phyloP scores from a whole-genome alignment of 2,888 invertebrate species.

The Agriotes lineatus region DNA sequence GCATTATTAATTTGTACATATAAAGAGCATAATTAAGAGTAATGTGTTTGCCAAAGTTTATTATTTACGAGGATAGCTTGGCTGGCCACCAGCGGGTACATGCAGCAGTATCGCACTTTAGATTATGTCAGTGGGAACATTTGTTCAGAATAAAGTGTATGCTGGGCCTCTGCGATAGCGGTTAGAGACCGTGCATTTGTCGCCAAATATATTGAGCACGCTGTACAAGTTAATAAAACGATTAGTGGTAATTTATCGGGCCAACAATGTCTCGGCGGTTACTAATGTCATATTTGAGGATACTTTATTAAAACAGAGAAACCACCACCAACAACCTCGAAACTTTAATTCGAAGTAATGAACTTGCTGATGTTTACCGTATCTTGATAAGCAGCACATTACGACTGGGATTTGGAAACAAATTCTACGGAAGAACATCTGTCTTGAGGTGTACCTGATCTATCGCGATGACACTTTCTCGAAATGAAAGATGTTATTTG shows the following conservation, averaged over 20 bases:
- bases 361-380: too few relatives aligned
- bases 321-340: not conserved
- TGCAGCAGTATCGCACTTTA: constrained; percentile 53
- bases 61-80: constrained; percentile 56
- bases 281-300: constrained; percentile 19
- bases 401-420: too few relatives aligned
- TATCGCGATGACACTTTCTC: too few relatives aligned
- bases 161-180: constrained; percentile 55
- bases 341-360: not conserved
- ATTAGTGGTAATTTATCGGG: constrained; percentile 40
- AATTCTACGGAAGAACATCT: too few relatives aligned
- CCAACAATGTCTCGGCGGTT: constrained; percentile 17
- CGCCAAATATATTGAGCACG: constrained; percentile 45
- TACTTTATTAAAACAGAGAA: constrained; percentile 17
- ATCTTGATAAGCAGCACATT: too few relatives aligned
- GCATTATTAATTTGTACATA: constrained; percentile 54
- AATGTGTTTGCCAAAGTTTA: constrained; percentile 58
- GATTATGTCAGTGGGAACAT: constrained; percentile 58
- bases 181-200: constrained; percentile 51
- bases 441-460: too few relatives aligned
- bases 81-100: constrained; percentile 44
- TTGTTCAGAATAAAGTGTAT: constrained; percentile 57
- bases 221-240: constrained; percentile 40
- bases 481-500: too few relatives aligned
- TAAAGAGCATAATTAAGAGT: constrained; percentile 56